Conservation (phyloP, 2,888 invertebrate genomes). For the Mesochorus sp. region DNA sequence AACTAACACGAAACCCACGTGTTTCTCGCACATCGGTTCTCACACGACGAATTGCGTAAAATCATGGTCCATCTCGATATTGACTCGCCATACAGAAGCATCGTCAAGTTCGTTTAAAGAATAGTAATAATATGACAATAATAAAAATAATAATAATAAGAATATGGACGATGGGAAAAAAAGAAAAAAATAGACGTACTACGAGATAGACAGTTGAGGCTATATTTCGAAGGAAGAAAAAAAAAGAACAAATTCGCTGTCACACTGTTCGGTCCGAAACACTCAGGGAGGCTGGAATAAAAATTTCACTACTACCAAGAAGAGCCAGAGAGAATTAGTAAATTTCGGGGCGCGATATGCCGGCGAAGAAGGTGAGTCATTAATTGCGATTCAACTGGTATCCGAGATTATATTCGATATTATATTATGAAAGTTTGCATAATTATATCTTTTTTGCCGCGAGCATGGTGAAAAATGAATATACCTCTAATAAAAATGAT, state of each 20-base stretch:
- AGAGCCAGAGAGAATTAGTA: not conserved
- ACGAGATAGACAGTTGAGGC: conserved; percentile 1
- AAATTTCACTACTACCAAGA: not conserved
- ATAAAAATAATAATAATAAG: not conserved
- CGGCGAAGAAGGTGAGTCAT: conserved; percentile 36
- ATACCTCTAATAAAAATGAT: not conserved
- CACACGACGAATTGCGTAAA: not conserved
- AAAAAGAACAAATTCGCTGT: not conserved
- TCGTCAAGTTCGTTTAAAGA: not conserved
- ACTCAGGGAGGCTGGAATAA: not conserved
- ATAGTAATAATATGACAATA: not conserved
- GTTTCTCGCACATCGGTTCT: too few relatives aligned
- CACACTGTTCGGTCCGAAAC: not conserved
- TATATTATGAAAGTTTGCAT: conserved; percentile 24
- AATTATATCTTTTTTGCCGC: conserved; percentile 21
- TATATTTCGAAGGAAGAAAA: not conserved
- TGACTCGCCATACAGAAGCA: not conserved
- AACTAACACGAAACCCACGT: not conserved
- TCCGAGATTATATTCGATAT: conserved; percentile 8
- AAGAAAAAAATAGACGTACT: not conserved
- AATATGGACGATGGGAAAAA: not conserved
- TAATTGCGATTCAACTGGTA: conserved; percentile 31
- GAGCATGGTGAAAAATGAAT: not conserved
- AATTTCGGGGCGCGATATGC: conserved; percentile 7
- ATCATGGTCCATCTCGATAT: not conserved